Percentiles rank a stretch among this genome's conserved stretches.
Evolutionary conservation across 2,888 invertebrate genomes (phyloP).

Genomic region (Drosophila lutescens): DNA sequence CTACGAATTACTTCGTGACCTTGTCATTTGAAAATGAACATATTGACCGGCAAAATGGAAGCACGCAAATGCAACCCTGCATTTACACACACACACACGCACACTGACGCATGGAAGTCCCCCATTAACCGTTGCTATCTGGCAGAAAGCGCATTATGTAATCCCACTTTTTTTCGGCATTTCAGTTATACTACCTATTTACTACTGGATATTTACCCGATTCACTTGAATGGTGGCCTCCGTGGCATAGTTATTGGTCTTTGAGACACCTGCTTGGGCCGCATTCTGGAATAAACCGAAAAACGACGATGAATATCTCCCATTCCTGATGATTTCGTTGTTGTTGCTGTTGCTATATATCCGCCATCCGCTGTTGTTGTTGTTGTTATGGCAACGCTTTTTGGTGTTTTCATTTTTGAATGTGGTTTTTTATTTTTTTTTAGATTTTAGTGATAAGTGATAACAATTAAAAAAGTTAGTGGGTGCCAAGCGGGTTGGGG

Average conservation of each 20-base stretch:
- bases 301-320: slow-evolving; percentile 80
- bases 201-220: slow-evolving; percentile 78
- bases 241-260: slow-evolving; percentile 84
- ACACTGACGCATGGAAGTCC: slow-evolving; percentile 14
- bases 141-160: slow-evolving; percentile 63
- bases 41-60: slow-evolving; percentile 19
- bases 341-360: slow-evolving; percentile 35
- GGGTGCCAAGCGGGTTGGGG: slow-evolving; percentile 23
- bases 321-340: slow-evolving; percentile 26
- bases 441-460: slow-evolving; percentile 2
- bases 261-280: slow-evolving; percentile 77
- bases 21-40: slow-evolving; percentile 29
- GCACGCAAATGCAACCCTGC: slow-evolving; percentile 61
- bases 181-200: not conserved
- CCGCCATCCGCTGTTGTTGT: slow-evolving; percentile 9
- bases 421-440: slow-evolving; percentile 16
- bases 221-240: slow-evolving; percentile 83
- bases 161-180: slow-evolving; percentile 34
- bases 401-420: slow-evolving; percentile 28
- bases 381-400: slow-evolving; percentile 32
- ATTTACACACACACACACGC: slow-evolving; percentile 36
- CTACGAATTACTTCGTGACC: slow-evolving; percentile 21
- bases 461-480: slow-evolving; percentile 40
- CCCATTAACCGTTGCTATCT: slow-evolving; percentile 34
- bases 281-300: slow-evolving; percentile 83